Evolutionary conservation across 2,113 vertebrate species (phyloP).

Genomic region (Salvelinus namaycush): DNA sequence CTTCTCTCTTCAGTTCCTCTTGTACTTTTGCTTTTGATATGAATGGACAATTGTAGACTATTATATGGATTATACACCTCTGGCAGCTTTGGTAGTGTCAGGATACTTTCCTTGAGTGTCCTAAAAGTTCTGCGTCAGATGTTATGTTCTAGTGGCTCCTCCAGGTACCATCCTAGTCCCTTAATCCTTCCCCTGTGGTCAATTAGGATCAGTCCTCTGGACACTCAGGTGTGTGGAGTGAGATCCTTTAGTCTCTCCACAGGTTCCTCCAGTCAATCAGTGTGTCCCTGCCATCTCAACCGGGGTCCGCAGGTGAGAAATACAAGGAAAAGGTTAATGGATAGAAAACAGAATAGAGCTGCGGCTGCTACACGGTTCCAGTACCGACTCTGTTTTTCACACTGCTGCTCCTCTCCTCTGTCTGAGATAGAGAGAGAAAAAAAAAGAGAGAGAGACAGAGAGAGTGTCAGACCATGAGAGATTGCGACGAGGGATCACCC

Average conservation of each 20-base stretch:
- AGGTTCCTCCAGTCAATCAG: neutral
- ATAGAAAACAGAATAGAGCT: constrained; percentile 1
- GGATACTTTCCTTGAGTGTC: neutral
- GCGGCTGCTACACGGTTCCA: neutral
- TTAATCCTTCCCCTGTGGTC: too few species aligned
- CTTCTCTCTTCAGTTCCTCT: constrained; percentile 15
- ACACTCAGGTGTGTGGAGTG: neutral
- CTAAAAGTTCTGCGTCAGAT: neutral
- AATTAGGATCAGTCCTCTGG: too few species aligned
- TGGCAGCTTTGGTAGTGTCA: constrained; percentile 3
- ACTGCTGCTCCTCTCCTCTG: constrained; percentile 22
- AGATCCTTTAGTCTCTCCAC: neutral
- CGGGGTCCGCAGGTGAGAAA: neutral
- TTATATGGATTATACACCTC: constrained; percentile 15
- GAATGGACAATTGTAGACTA: neutral
- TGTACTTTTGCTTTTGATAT: neutral
- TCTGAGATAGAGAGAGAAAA: constrained; percentile 29
- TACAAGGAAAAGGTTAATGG: constrained; percentile 7
- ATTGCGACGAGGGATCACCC: constrained; percentile 17
- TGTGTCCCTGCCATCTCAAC: neutral
- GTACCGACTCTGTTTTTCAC: constrained; percentile 1
- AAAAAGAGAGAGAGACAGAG: constrained; percentile 1
- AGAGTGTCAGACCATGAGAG: constrained; percentile 7
- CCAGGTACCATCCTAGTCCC: too few species aligned
- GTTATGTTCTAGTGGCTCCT: neutral